These are phyloP conservation scores for Malachius bipustulatus DNA, from an alignment of 2,888 invertebrate species.

Conservation along the genomic window DNA sequence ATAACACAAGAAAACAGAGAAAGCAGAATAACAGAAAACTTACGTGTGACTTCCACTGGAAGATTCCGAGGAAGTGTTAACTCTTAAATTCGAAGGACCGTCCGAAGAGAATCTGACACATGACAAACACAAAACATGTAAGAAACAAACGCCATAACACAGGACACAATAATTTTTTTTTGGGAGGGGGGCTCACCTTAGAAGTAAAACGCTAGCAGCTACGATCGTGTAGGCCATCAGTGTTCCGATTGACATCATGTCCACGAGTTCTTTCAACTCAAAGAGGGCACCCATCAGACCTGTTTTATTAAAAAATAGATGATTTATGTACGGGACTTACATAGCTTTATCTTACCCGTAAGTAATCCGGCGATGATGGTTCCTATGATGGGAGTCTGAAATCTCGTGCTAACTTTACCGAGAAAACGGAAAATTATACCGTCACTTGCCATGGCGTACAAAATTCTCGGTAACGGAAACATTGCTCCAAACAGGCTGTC, in stretches of 20 bases:
- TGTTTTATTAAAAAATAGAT: slow-evolving; percentile 21
- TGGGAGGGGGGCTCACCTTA: slow-evolving; percentile 43
- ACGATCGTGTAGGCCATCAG: slow-evolving; percentile 64
- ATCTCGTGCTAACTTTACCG: slow-evolving; percentile 58
- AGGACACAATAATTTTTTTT: not conserved
- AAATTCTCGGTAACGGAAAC: slow-evolving; percentile 74
- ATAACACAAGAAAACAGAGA: slow-evolving; percentile 11
- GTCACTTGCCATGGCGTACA: slow-evolving; percentile 83
- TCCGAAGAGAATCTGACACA: slow-evolving; percentile 25
- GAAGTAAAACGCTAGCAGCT: slow-evolving; percentile 57
- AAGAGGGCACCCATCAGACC: slow-evolving; percentile 56
- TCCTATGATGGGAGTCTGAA: slow-evolving; percentile 67
- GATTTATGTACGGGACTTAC: too few relatives aligned
- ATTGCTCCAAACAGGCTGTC: slow-evolving; percentile 71
- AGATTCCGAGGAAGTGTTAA: slow-evolving; percentile 24
- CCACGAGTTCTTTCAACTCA: slow-evolving; percentile 56
- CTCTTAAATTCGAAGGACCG: slow-evolving; percentile 21
- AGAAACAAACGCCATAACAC: slow-evolving; percentile 12
- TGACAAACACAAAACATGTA: slow-evolving; percentile 13
- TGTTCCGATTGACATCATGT: slow-evolving; percentile 72
- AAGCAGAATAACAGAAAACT: slow-evolving; percentile 18
- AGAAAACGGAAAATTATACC: slow-evolving; percentile 69
- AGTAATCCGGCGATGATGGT: slow-evolving; percentile 63
- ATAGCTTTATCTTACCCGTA: slow-evolving; percentile 44
- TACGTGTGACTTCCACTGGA: slow-evolving; percentile 25